Evolutionary conservation across 2,888 invertebrate genomes (phyloP), one percentile per base, ranked within the genome.

Genomic region (Drosophila nr. fundita): DNA sequence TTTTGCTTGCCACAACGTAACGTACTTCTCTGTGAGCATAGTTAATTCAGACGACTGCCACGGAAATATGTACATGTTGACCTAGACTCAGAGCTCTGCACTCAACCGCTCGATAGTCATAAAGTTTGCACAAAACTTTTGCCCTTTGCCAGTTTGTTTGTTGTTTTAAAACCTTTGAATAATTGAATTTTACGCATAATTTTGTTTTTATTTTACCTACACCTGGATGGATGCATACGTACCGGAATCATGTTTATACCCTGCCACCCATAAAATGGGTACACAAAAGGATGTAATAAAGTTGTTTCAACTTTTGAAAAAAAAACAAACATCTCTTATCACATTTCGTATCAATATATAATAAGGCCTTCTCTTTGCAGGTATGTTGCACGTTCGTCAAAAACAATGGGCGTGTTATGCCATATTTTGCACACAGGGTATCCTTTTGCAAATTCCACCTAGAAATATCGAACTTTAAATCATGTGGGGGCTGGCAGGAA

Each of bases 181-280:
- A 85, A 85, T 85, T 85, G 78, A 87, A 80, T 85, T 85, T 80
- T 57, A 67, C 55, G 70, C 73, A 84, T 74, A 73, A 73, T 74
- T 73, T 54, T 67, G 59, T 73, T 74, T 63, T 68, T 73, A 59
- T 73, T 73, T 61, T 61, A 45, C 66, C 53, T 73, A 55, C 55
- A 63, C 50, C 50, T 50, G 40, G 6, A 1, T 50, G 40, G 6
- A 1, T 42, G 38, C 34, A 11, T 36, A 15, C 32, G 50, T 21
- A 29, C 50, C 13, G 11, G 2, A 50, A 5, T 49, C 34, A 57
- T 5, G 30, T 24, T 42, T 18, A 57, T 42, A 4, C 29, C 40
- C 30, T 42, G 42, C 11, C 13, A 6, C 11, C 6, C 50, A 13
- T 29, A 27, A 42, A 42, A 24, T 4, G 15, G 24, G 2, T 27